Base-by-base conservation (phyloP, 1,140 invertebrate genomes). In the Melitaea cinxia region DNA sequence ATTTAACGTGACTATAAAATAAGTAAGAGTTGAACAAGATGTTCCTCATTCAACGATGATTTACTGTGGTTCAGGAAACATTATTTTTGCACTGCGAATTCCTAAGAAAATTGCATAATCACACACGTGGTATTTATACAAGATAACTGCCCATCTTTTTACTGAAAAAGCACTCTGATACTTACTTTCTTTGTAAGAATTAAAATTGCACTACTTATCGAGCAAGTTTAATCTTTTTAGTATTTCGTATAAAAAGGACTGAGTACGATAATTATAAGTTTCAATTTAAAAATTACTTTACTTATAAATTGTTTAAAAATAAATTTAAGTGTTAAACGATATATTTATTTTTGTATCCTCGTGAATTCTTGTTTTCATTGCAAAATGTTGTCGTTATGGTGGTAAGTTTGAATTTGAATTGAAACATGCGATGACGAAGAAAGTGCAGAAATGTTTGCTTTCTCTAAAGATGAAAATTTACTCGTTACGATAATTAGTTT, bases 401-500 rank as follows among this genome's bases (percentile, higher is more conserved):
- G 49, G 28, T 14, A 52, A 14, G 49, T 58, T 61, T 50, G 39
- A 21, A 53, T 53, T 42, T 61, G 28, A 39, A 53, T 37, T 15
- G 14, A 65, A 35, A 49, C 55, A 45, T 59, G 49, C 33, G 45
- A 50, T 59, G 55, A 59, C 35, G 63, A 65, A 37, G 58, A 68
- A 72, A 65, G 58, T 70, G 53, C 56, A 47, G 70, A 62, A 63
- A 73, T 63, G 53, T 71, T 59, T 65, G 68, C 75, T 79, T 79
- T 79, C 72, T 71, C 77, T 71, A 65, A 60, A 60, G 66, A 72
- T 68, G 73, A 73, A 71, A 68, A 73, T 77, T 79, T 65, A 68
- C 69, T 73, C 65, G 65, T 72, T 72, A 68, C 70, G 49, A 72
- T 77, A 79, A 75, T 73, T 73, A 50, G 58, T 67, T 65, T 61